Conservation (phyloP, 2,797 vertebrate genomes). For the Morelia viridis region DNA sequence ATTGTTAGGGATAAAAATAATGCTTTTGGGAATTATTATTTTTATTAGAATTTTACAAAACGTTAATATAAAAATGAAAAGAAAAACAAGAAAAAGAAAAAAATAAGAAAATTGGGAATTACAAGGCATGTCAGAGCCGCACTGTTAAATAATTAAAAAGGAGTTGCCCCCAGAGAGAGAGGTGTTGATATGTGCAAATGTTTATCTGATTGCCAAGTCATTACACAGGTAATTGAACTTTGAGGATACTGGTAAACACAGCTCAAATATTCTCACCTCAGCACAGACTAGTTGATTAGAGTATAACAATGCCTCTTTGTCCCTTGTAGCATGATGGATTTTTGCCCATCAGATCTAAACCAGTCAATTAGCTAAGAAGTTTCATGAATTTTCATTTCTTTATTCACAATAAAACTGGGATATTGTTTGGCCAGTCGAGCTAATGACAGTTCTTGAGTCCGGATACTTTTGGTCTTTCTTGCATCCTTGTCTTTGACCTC, state of each 20-base stretch:
- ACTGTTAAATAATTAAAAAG: too few species aligned
- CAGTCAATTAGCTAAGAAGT: neutral
- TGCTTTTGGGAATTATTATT: neutral
- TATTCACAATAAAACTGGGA: neutral
- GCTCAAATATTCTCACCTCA: neutral
- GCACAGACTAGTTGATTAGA: neutral
- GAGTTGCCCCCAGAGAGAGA: too few species aligned
- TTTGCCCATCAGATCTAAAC: neutral
- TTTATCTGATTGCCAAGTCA: neutral
- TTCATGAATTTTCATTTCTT: neutral
- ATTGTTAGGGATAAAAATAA: neutral
- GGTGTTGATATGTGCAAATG: too few species aligned
- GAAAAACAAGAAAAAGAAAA: neutral
- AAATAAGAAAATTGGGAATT: neutral
- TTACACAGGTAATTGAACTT: neutral
- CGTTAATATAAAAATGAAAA: neutral
- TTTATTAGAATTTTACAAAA: neutral
- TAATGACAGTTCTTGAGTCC: neutral
- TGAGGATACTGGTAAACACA: neutral
- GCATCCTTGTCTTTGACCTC: neutral
- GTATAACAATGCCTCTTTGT: neutral
- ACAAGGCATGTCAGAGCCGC: too few species aligned
- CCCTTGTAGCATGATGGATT: neutral
- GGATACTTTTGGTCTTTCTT: neutral
- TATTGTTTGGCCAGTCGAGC: neutral